Conservation (phyloP, 2,888 invertebrate genomes). For the Thecocarcelia acutangulata region DNA sequence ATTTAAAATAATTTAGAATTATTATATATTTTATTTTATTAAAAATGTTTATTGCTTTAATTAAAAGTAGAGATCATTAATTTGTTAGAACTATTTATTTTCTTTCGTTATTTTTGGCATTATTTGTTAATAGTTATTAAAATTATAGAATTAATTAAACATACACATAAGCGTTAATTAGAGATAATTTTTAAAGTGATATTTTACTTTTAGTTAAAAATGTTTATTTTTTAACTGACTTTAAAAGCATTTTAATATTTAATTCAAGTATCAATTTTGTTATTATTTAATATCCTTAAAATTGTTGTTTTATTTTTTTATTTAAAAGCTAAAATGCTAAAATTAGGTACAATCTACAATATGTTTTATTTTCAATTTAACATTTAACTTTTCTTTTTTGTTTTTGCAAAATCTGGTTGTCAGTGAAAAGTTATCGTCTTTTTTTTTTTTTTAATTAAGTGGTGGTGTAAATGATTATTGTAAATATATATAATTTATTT, state of each 20-base stretch:
- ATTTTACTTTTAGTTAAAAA: conserved; percentile 24
- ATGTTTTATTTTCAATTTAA: conserved; percentile 52
- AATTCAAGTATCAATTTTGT: neutral
- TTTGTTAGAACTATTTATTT: conserved; percentile 10
- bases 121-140: conserved; percentile 47
- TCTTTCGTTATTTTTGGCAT: conserved; percentile 43
- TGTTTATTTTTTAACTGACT: conserved; percentile 5
- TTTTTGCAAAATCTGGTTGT: conserved; percentile 40
- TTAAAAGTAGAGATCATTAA: conserved; percentile 52
- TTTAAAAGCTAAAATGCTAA: conserved; percentile 66
- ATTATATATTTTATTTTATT: conserved; percentile 32
- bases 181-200: conserved; percentile 31
- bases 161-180: conserved; percentile 56
- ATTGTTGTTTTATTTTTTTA: conserved; percentile 23
- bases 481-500: conserved; percentile 65
- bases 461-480: conserved; percentile 65
- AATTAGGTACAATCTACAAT: conserved; percentile 70
- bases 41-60: conserved; percentile 40
- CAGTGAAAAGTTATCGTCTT: conserved; percentile 26
- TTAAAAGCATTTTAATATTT: conserved; percentile 35
- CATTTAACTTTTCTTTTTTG: conserved; percentile 43
- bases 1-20: conserved; percentile 25
- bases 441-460: conserved; percentile 6
- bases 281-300: neutral
- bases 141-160: conserved; percentile 55